A percentile compares a stretch with the other conserved stretches of the same genome.
These are phyloP conservation scores for Philonicus albiceps DNA, from an alignment of 2,888 invertebrate genomes.

Conservation along the genomic window DNA sequence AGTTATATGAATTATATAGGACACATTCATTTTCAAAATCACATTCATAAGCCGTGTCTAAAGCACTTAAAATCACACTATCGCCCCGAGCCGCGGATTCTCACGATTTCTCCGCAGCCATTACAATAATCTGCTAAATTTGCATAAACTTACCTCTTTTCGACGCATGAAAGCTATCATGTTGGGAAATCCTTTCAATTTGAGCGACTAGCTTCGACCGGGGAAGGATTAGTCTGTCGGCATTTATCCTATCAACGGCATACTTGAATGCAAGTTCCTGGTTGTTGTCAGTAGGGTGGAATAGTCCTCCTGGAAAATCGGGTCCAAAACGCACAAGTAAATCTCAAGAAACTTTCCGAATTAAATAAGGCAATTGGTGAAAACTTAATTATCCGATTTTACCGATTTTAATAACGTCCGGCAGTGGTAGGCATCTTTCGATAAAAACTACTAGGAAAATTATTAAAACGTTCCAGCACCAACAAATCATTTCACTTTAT, in stretches of 20 bases:
- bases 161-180: conserved; percentile 93
- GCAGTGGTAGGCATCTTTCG: conserved; percentile 41
- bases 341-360: neutral
- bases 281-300: conserved; percentile 86
- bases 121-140: neutral
- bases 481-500: neutral
- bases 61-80: neutral
- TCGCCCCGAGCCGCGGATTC: neutral
- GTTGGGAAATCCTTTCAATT: conserved; percentile 87
- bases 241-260: conserved; percentile 90
- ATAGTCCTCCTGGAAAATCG: conserved; percentile 75
- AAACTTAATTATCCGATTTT: conserved; percentile 1
- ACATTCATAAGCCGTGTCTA: neutral
- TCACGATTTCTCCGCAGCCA: neutral
- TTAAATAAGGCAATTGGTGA: neutral
- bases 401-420: conserved; percentile 50
- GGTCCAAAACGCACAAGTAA: neutral
- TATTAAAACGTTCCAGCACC: neutral
- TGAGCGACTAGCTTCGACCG: conserved; percentile 88
- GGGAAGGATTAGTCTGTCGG: conserved; percentile 81
- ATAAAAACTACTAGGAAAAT: conserved; percentile 20
- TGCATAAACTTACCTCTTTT: conserved; percentile 77
- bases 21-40: neutral
- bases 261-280: conserved; percentile 92
- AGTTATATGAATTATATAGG: neutral